Evolutionary conservation across 2,888 invertebrate genomes (phyloP).

Genomic region (Muscina levida): DNA sequence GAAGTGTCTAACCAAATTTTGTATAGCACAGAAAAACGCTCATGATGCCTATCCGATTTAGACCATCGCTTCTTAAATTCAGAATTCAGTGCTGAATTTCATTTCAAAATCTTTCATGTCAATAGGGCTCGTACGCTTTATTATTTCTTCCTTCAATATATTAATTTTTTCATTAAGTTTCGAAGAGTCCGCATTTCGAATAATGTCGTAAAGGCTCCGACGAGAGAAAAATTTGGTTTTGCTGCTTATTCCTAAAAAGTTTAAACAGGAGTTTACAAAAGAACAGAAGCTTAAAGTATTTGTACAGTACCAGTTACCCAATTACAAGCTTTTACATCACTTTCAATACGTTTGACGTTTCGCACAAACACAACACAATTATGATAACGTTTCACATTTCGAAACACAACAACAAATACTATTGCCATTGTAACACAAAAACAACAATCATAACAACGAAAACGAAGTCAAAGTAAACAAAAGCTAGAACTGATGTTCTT

Average conservation of each 20-base stretch:
- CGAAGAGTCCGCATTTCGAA: constrained; percentile 10
- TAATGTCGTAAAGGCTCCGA: constrained; percentile 11
- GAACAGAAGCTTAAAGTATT: constrained; percentile 14
- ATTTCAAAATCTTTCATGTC: neutral
- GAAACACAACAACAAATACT: no score
- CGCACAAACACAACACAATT: constrained; percentile 7
- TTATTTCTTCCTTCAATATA: constrained; percentile 18
- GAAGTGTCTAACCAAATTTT: constrained; percentile 3
- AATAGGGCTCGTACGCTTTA: constrained; percentile 10
- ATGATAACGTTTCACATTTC: no score
- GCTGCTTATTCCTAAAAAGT: constrained; percentile 5
- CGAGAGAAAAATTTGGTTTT: constrained; percentile 6
- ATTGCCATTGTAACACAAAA: no score
- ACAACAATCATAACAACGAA: no score
- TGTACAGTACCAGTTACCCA: constrained; percentile 11
- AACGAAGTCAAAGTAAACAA: no score
- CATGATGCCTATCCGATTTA: constrained; percentile 13
- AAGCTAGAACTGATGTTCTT: no score
- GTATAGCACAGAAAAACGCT: neutral
- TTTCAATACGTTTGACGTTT: neutral
- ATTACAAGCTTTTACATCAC: neutral
- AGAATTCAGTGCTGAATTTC: constrained; percentile 4
- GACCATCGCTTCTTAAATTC: constrained; percentile 13
- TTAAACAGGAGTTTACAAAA: neutral
- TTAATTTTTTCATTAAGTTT: constrained; percentile 5